Evolutionary conservation across 2,113 vertebrate species (phyloP), one percentile per base, ranked within the genome.

Genomic region (Platysternon megacephalum): DNA sequence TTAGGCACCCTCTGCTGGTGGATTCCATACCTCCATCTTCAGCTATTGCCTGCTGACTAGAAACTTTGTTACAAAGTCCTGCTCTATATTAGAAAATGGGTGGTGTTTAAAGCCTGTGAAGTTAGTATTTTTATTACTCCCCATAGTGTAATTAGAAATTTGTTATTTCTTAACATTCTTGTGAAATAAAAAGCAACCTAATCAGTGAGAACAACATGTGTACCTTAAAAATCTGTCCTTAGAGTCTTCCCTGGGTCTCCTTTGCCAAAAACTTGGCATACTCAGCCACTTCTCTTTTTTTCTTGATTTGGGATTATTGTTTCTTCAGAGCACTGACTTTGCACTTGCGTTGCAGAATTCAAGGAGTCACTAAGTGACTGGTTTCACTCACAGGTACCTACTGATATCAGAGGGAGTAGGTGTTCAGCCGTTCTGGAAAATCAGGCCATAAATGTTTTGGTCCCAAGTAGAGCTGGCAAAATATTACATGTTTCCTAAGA

Each of bases 1-100:
- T 61, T 2, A 96, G 72, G 93, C 95, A 93, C 96, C 96, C 96
- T 95, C 97, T 97, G 80, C 96, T 97, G 95, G 95, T 89, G 44
- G 90, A 76, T 1, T 29, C 55, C n/a, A 53, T 87, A 87, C 35
- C 32, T 90, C 28, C 82, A 44, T 6, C 28, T 79, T 16, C n/a
- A 76, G 28, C 85, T 79, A 46, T 79, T 65, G 76, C 55, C 79
- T 65, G 11, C 24, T 3, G 2, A 17, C 4, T 9, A 68, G 9
- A 82, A 17, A 61, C 46, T 12, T 7, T 0, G 0, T 44, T 29
- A 87, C 5, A n/a, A 53, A 32, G 32, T 65, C 61, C 61, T 2
- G 4, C 3, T 58, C 19, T 5, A 72, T 3, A 76, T 46, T 42
- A 39, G 29, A 85, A 84, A 93, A 1, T 52, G 49, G 8, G 39